Base-by-base conservation (phyloP, 2,888 invertebrate species). In the Eupithecia abbreviata region DNA sequence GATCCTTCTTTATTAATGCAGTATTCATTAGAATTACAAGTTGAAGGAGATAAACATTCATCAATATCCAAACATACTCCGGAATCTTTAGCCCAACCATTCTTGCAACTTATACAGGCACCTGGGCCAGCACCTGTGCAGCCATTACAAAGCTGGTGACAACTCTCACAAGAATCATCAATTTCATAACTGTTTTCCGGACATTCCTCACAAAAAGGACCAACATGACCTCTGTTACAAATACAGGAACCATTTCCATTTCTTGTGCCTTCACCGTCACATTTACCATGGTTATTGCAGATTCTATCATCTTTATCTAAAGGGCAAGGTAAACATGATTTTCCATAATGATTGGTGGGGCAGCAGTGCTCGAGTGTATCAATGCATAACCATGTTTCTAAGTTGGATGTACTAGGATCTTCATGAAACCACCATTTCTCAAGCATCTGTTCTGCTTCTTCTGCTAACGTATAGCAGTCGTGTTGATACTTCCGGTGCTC, bases 391-490 rank as follows among this genome's bases (percentile, higher is more conserved):
- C 96, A 98, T 78, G 88, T 87, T 79, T 90, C 88, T 42, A 95
- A 85, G 83, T 94, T 91, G 72, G 85, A 80, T 74, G 90, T 82
- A 78, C 84, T 84, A 79, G 96, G 96, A 79, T 92, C 88, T 81
- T 97, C 95, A 76, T 97, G 95, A 80, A 97, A 97, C 97, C 98
- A 99, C 98, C 98, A 99, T 45, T 97, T 96, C 91, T 99, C 99
- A 72, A 99, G 90, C 7, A 96, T 89, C 83, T 96, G 96, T 89
- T 99, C 99, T 81, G 97, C 95, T 83, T 98, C 97, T 90, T 98
- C 98, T 18, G 97, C 96, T 76, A 98, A 90, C 4, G 95, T 91
- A 85, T 98, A 98, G 88, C 99, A 99, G 92, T 98, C 96, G 81
- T 96, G 96, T 91, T 97, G 96, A 69, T 97, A 96, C 81, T 96